Base-by-base conservation (phyloP, 1,140 invertebrate species). In the Drosophila pseudoananassae region DNA sequence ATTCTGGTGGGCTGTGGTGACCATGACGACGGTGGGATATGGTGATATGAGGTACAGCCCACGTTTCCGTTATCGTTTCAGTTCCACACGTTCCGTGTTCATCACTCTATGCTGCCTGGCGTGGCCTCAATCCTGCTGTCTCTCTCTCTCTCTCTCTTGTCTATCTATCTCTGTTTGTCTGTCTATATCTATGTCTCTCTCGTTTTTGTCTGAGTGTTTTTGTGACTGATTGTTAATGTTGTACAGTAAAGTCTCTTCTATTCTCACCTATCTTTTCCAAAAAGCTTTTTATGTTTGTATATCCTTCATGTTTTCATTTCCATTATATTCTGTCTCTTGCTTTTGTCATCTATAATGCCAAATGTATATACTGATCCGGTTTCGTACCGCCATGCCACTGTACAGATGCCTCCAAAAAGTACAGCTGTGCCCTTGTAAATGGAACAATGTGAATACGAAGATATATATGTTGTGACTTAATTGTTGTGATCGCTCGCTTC, bases 11-110 rank as follows among this genome's bases (percentile, higher is more conserved):
- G 97, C 97, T 92, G 97, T 99, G 92, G 98, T 99, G 93, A 99
- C 98, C 93, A 99, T 99, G 98, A 97, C 98, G 93, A 99, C 98
- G 93, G 98, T 99, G 93, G 98, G 98, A 94, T 99, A 99, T 95
- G 99, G 99, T 94, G 99, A 99, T 94, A 99, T 99, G 98, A 98
- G 96, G 96, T 97, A 97, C 70, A 87, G 60, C 64, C 78, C 75
- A 82, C 49, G 73, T 76, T 79, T 80, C 68, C 76, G 57, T 58
- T 63, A 25, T 47, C 46, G 56, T 59, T 59, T 49, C 33, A 66
- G 58, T 29, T 68, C 50, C 63, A 69, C 65, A 69, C 53, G 38
- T 25, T 57, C 59, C 59, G 36, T 14, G 54, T 58, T 63, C 38
- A 53, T 17, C 38, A 45, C 27, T 31, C 31, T 68, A 59, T 63